Conservation (phyloP, 2,888 invertebrate genomes). For the Drosophila infuscata region DNA sequence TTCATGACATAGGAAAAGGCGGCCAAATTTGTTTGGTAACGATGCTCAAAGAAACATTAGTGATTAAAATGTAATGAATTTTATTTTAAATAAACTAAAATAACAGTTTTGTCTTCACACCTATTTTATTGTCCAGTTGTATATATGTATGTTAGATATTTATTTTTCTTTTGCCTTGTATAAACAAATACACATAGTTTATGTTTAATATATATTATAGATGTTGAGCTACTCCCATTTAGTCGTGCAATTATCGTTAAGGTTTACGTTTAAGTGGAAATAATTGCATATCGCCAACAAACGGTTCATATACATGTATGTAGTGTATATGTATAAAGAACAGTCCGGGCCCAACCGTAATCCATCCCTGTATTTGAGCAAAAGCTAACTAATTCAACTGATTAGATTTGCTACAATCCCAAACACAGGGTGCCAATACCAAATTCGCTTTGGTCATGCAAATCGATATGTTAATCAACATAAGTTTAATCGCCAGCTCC, state of each 20-base stretch:
- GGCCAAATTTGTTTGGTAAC: background rate
- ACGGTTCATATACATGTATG: background rate
- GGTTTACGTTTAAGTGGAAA: background rate
- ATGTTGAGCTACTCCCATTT: background rate
- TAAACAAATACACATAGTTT: background rate
- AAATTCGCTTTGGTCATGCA: constrained; percentile 31
- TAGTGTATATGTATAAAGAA: background rate
- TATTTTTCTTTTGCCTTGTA: background rate
- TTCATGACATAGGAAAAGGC: no score
- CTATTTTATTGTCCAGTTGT: background rate
- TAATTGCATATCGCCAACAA: background rate
- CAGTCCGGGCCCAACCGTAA: background rate
- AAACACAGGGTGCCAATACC: constrained; percentile 11
- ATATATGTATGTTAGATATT: no score
- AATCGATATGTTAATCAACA: constrained; percentile 52
- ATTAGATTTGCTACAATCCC: constrained; percentile 61
- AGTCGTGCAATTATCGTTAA: background rate
- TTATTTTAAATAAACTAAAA: background rate
- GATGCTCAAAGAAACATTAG: background rate
- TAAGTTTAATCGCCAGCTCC: constrained; percentile 22
- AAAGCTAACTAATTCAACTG: constrained; percentile 52
- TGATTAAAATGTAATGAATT: background rate
- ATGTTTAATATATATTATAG: background rate
- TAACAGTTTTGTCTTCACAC: background rate
- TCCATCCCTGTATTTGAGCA: constrained; percentile 30